phyloP scores from a whole-genome alignment of 2,797 vertebrate genomes.

The Chelon labrosus region DNA sequence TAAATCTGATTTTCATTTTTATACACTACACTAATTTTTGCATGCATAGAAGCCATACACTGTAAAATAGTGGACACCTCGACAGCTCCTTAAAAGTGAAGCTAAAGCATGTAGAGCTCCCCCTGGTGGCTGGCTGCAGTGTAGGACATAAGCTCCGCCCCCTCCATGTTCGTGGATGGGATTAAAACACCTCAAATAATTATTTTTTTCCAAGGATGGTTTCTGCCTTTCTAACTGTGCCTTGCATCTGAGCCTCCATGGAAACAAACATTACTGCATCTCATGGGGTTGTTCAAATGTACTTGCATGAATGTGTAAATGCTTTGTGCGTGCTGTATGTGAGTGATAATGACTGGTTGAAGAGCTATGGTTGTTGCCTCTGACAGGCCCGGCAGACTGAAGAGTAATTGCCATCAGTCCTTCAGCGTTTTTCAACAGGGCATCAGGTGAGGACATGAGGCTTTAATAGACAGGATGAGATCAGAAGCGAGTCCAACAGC shows the following conservation, averaged over 20 bases:
- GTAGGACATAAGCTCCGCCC: too few species aligned
- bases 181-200: too few species aligned
- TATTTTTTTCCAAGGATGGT: too few species aligned
- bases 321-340: background rate
- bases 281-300: background rate
- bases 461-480: slow-evolving; percentile 44
- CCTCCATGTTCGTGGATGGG: too few species aligned
- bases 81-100: too few species aligned
- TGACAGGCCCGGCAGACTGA: slow-evolving; percentile 31
- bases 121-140: too few species aligned
- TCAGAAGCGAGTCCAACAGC: slow-evolving; percentile 46
- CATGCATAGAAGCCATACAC: too few species aligned
- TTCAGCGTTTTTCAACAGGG: slow-evolving; percentile 22
- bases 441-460: slow-evolving; percentile 57
- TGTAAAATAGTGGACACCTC: too few species aligned
- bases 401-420: slow-evolving; percentile 39
- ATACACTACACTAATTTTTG: too few species aligned
- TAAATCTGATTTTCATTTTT: too few species aligned
- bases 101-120: too few species aligned
- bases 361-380: background rate
- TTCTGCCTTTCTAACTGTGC: too few species aligned
- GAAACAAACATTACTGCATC: slow-evolving; percentile 26
- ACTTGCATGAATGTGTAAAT: slow-evolving; percentile 14
- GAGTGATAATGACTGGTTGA: slow-evolving; percentile 17
- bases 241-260: slow-evolving; percentile 18